Percentiles rank a stretch among this genome's conserved stretches.
phyloP scores from a whole-genome alignment of 2,888 invertebrate species.

The Melanchra persicariae region DNA sequence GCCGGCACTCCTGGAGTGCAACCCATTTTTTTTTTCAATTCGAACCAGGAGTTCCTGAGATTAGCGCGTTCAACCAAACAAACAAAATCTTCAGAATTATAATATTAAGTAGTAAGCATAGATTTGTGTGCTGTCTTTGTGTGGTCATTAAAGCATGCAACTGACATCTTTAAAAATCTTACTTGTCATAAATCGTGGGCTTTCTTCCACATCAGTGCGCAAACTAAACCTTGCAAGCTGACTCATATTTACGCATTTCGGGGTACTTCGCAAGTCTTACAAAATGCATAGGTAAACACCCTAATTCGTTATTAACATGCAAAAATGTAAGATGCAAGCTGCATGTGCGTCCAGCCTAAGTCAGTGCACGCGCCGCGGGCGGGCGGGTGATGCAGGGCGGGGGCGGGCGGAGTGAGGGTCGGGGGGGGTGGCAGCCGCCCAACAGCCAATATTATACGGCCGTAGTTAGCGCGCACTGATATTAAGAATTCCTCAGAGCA shows the following conservation, averaged over 20 bases:
- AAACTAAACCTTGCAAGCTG: background rate
- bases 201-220: background rate
- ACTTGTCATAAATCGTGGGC: background rate
- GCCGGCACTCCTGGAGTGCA: too few relatives aligned
- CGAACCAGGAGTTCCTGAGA: too few relatives aligned
- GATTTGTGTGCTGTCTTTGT: too few relatives aligned
- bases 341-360: slow-evolving; percentile 68
- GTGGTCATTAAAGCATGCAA: too few relatives aligned
- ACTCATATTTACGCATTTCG: background rate
- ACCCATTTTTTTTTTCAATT: too few relatives aligned
- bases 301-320: background rate
- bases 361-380: slow-evolving; percentile 55
- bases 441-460: slow-evolving; percentile 87
- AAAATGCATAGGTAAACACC: background rate
- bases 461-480: slow-evolving; percentile 90
- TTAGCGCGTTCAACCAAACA: too few relatives aligned
- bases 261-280: background rate
- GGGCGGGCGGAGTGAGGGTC: slow-evolving; percentile 31
- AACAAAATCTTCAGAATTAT: too few relatives aligned
- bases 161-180: too few relatives aligned
- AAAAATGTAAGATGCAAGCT: slow-evolving; percentile 36
- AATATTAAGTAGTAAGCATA: too few relatives aligned
- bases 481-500: slow-evolving; percentile 88
- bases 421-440: slow-evolving; percentile 64
- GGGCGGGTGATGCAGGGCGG: slow-evolving; percentile 33